Conservation (phyloP, 1,140 invertebrate genomes). For the Pseudomyrmex pallidus region DNA sequence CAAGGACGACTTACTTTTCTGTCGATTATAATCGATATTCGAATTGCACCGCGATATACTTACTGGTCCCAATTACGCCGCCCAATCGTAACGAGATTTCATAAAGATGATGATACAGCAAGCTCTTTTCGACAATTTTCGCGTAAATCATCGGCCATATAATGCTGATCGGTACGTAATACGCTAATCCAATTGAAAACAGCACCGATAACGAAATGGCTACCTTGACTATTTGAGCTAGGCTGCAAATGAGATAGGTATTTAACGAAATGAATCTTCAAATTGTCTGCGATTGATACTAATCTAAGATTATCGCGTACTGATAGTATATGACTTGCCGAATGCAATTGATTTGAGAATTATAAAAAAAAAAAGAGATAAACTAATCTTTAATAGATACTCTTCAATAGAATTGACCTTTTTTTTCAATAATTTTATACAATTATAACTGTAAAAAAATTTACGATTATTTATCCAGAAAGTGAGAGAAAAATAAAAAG, state of each 20-base stretch:
- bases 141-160: constrained; percentile 72
- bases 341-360: too few relatives aligned
- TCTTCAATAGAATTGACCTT: too few relatives aligned
- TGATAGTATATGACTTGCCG: too few relatives aligned
- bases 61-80: constrained; percentile 65
- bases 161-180: constrained; percentile 72
- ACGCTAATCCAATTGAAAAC: constrained; percentile 72
- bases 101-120: background rate
- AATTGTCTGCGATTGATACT: background rate
- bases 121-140: constrained; percentile 48
- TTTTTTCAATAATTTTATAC: too few relatives aligned
- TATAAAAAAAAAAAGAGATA: too few relatives aligned
- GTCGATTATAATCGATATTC: constrained; percentile 26
- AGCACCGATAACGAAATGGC: constrained; percentile 71
- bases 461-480: too few relatives aligned
- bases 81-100: constrained; percentile 66
- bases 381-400: too few relatives aligned
- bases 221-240: constrained; percentile 71
- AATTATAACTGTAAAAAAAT: too few relatives aligned
- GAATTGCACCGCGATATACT: constrained; percentile 19
- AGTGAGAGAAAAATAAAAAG: too few relatives aligned
- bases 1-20: constrained; percentile 44
- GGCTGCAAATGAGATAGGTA: constrained; percentile 55
- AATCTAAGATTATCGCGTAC: background rate
- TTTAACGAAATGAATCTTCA: background rate